A percentile compares a stretch with the other conserved stretches of the same genome.
phyloP scores from a whole-genome alignment of 1,140 invertebrate species.

The Apocrypta bakeri region DNA sequence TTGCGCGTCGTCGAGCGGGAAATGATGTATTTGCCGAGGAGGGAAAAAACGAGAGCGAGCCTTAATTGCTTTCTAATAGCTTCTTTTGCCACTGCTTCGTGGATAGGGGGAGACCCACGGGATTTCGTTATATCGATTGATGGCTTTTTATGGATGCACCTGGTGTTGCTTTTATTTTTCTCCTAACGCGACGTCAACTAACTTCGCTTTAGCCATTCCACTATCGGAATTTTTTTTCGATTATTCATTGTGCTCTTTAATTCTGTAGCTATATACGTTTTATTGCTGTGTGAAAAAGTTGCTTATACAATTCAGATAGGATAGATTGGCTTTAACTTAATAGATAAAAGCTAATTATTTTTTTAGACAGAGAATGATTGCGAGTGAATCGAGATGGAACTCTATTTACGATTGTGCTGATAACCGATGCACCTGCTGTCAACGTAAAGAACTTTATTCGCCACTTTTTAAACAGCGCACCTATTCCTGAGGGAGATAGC shows the following conservation, averaged over 20 bases:
- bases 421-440: too few relatives aligned
- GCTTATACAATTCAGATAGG: neutral
- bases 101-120: too few relatives aligned
- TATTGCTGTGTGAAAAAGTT: neutral
- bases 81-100: neutral
- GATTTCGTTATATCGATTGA: slow-evolving; percentile 13
- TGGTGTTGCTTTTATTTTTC: slow-evolving; percentile 1
- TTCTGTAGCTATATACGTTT: neutral
- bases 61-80: slow-evolving; percentile 41
- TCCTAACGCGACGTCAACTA: neutral
- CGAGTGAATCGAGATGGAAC: too few relatives aligned
- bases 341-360: too few relatives aligned
- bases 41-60: neutral
- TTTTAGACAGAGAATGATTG: too few relatives aligned
- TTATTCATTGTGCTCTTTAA: neutral
- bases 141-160: slow-evolving; percentile 6
- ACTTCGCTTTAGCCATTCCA: neutral
- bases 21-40: slow-evolving; percentile 23
- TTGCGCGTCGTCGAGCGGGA: slow-evolving; percentile 5
- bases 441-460: too few relatives aligned
- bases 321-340: too few relatives aligned
- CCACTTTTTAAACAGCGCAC: too few relatives aligned
- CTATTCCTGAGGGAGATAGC: too few relatives aligned
- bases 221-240: neutral
- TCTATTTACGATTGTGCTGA: too few relatives aligned